phyloP scores from a whole-genome alignment of 2,113 vertebrate genomes.

The Halcyon senegalensis region DNA sequence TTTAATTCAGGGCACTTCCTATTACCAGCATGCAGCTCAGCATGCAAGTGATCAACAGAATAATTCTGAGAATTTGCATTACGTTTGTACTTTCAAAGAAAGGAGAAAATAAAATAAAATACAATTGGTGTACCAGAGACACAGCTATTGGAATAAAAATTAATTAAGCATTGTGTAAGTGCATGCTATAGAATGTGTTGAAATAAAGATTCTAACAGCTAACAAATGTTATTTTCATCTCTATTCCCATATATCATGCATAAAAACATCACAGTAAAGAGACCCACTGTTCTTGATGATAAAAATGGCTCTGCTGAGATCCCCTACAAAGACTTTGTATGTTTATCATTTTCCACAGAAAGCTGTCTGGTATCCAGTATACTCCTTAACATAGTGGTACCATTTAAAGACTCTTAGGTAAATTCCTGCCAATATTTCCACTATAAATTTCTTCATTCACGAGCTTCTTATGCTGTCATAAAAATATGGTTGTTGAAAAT shows the following conservation, averaged over 20 bases:
- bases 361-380: slow-evolving; percentile 2
- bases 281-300: background rate
- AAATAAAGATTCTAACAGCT: background rate
- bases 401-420: background rate
- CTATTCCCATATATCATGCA: background rate
- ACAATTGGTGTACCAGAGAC: background rate
- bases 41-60: slow-evolving; percentile 16
- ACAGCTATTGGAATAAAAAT: background rate
- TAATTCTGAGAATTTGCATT: background rate
- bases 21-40: slow-evolving; percentile 35
- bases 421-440: slow-evolving; percentile 59
- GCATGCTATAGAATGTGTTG: background rate
- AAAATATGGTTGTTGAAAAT: slow-evolving; percentile 33
- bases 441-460: slow-evolving; percentile 55
- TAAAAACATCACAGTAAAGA: background rate
- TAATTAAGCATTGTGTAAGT: background rate
- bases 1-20: slow-evolving; percentile 40
- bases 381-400: slow-evolving; percentile 4
- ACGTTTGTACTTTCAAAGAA: background rate
- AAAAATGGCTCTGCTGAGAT: slow-evolving; percentile 27
- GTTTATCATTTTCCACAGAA: slow-evolving; percentile 44
- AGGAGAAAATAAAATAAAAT: background rate
- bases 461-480: slow-evolving; percentile 40
- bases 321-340: background rate
- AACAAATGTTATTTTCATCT: background rate